These are phyloP conservation scores for Hippoglossus hippoglossus DNA, from an alignment of 2,797 vertebrate species.

Conservation along the genomic window DNA sequence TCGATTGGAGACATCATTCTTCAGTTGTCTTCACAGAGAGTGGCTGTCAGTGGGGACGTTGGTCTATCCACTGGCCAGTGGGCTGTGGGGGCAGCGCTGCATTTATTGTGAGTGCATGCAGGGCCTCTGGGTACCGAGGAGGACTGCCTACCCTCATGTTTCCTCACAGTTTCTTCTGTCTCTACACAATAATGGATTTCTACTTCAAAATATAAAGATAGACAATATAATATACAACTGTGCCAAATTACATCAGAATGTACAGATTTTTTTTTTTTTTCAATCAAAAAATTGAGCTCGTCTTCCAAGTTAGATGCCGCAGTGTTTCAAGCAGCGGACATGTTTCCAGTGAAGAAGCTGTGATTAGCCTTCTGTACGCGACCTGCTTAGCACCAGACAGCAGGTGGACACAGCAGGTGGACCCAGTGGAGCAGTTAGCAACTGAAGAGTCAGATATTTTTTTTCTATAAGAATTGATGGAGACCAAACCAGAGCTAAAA, in stretches of 20 bases:
- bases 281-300: neutral
- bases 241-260: neutral
- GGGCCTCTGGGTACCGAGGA: conserved; percentile 19
- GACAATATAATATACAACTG: neutral
- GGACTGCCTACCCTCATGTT: neutral
- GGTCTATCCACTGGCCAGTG: conserved; percentile 50
- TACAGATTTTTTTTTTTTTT: neutral
- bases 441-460: no score
- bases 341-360: no score
- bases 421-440: no score
- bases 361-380: no score
- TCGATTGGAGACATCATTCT: conserved; percentile 87
- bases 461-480: no score
- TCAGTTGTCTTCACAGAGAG: conserved; percentile 79
- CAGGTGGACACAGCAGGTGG: no score
- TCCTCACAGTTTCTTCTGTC: neutral
- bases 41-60: conserved; percentile 56
- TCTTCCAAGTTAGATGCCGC: neutral
- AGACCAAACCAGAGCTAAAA: no score
- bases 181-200: conserved; percentile 15
- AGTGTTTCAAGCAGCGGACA: no score
- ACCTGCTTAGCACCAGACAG: no score
- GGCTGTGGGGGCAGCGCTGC: conserved; percentile 25
- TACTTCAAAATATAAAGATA: neutral
- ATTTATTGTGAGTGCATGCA: conserved; percentile 28